phyloP scores from a whole-genome alignment of 1,140 invertebrate genomes.

The Popillia japonica region DNA sequence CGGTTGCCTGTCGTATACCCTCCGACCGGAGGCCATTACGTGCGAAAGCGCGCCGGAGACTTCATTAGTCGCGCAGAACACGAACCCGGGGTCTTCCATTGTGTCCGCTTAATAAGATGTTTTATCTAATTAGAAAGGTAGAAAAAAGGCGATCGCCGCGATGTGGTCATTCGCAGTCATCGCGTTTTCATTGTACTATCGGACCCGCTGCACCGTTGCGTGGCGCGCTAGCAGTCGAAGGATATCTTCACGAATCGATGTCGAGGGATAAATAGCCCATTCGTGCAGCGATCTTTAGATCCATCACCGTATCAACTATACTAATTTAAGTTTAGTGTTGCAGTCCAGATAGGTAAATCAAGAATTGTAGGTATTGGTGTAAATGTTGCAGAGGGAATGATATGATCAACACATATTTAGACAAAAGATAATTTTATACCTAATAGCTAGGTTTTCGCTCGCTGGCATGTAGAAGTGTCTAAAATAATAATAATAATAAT shows the following conservation, averaged over 20 bases:
- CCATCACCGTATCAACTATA: neutral
- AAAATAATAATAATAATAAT: too few relatives aligned
- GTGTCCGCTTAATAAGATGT: slow-evolving; percentile 34
- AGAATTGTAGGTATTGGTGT: neutral
- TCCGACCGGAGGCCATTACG: slow-evolving; percentile 25
- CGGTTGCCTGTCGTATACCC: neutral
- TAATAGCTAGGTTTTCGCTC: too few relatives aligned
- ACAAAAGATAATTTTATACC: too few relatives aligned
- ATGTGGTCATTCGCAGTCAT: slow-evolving; percentile 29
- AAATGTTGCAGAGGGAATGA: too few relatives aligned
- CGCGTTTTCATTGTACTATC: neutral
- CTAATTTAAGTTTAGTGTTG: neutral
- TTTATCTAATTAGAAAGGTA: slow-evolving; percentile 34
- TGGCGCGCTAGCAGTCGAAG: neutral
- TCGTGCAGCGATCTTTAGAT: neutral
- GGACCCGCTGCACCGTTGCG: neutral
- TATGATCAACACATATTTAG: too few relatives aligned
- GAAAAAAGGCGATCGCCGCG: slow-evolving; percentile 32
- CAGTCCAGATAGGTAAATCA: neutral
- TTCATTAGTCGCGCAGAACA: slow-evolving; percentile 27
- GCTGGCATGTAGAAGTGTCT: too few relatives aligned
- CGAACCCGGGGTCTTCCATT: slow-evolving; percentile 25
- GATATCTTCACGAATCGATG: slow-evolving; percentile 22
- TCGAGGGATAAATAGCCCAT: neutral
- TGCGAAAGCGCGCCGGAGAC: slow-evolving; percentile 29